Conservation (phyloP, 1,140 invertebrate genomes). For the Drosophila bipectinata region DNA sequence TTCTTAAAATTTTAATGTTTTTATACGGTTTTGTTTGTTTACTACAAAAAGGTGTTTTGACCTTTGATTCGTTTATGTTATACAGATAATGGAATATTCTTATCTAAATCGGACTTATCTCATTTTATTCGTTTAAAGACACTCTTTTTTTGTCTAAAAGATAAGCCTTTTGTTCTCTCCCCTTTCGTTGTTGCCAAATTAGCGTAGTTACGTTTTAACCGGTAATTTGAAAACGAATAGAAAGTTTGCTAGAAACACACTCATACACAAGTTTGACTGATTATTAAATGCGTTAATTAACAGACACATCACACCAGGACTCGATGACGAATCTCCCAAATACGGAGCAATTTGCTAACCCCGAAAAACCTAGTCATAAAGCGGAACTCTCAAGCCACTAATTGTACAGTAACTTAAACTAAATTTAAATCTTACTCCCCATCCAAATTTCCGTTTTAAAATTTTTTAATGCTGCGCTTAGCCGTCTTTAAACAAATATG, state of each 20-base stretch:
- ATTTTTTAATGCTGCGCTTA: constrained; percentile 32
- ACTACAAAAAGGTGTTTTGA: neutral
- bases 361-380: constrained; percentile 66
- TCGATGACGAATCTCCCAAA: constrained; percentile 10
- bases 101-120: constrained; percentile 3
- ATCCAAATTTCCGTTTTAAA: constrained; percentile 12
- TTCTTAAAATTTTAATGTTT: constrained; percentile 8
- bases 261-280: constrained; percentile 60
- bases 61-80: neutral
- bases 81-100: neutral
- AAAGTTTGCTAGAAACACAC: constrained; percentile 26
- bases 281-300: constrained; percentile 55
- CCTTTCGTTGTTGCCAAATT: constrained; percentile 76
- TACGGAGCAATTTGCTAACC: constrained; percentile 46
- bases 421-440: constrained; percentile 23
- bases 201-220: constrained; percentile 73
- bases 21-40: constrained; percentile 34
- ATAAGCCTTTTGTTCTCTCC: constrained; percentile 23
- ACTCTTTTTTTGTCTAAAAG: neutral
- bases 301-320: constrained; percentile 44
- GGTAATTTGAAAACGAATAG: constrained; percentile 25
- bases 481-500: constrained; percentile 40
- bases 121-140: constrained; percentile 4
- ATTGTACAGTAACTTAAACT: constrained; percentile 65
- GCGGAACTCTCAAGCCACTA: constrained; percentile 39